These are phyloP conservation scores for Cheilosia vernalis DNA, from an alignment of 2,888 invertebrate species.

Conservation along the genomic window DNA sequence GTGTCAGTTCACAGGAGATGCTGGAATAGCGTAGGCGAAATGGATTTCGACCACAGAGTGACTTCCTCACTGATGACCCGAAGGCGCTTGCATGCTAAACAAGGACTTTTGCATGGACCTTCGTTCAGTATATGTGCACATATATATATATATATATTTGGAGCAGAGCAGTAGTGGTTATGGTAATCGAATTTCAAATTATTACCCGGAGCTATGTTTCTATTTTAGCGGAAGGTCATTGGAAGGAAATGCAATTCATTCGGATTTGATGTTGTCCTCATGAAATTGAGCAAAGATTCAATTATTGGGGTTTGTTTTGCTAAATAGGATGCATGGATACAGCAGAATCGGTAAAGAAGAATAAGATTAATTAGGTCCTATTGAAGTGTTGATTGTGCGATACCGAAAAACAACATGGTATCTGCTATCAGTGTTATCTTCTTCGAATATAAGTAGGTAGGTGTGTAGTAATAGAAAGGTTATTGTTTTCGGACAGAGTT, in stretches of 20 bases:
- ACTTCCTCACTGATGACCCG: conserved; percentile 51
- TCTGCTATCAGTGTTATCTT: no score
- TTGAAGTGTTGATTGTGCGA: no score
- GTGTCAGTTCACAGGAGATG: conserved; percentile 50
- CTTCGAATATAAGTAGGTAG: no score
- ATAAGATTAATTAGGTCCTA: no score
- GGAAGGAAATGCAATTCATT: conserved; percentile 1
- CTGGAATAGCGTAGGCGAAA: conserved; percentile 31
- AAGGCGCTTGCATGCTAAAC: conserved; percentile 62
- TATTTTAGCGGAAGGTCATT: conserved; percentile 28
- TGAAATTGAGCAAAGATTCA: conserved; percentile 20
- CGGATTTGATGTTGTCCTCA: conserved; percentile 24
- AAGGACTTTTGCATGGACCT: conserved; percentile 22
- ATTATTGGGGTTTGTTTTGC: conserved; percentile 16
- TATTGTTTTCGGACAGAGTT: no score
- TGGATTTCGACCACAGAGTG: conserved; percentile 29
- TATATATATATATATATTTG: background rate
- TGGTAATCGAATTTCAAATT: conserved; percentile 82
- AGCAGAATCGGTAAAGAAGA: no score
- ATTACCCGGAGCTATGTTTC: conserved; percentile 78
- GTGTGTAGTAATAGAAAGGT: no score
- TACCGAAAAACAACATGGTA: no score
- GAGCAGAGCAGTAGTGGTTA: conserved; percentile 76
- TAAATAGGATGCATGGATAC: no score
- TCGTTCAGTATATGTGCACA: background rate